phyloP scores from a whole-genome alignment of 2,888 invertebrate genomes.

The Sesia bembeciformis region DNA sequence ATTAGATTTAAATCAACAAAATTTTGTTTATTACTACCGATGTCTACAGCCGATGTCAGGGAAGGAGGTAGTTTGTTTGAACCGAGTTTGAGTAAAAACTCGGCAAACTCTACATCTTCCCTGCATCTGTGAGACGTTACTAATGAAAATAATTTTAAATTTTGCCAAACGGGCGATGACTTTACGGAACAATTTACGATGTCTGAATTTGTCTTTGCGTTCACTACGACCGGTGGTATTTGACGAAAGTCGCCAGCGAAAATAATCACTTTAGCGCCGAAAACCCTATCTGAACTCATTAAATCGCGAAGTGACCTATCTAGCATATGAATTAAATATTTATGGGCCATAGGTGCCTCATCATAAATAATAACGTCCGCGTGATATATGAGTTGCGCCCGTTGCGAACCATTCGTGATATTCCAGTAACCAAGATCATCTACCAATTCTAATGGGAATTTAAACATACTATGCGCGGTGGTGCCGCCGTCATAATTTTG shows the following conservation, averaged over 20 bases:
- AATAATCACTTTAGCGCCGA: conserved; percentile 9
- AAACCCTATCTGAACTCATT: conserved; percentile 4
- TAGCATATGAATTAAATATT: conserved; percentile 4
- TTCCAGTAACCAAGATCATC: conserved; percentile 3
- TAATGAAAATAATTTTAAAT: conserved; percentile 4
- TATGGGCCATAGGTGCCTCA: conserved; percentile 6
- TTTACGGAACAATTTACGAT: conserved; percentile 1
- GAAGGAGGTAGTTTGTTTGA: neutral
- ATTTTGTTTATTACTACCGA: neutral
- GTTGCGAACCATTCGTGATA: neutral
- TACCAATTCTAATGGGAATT: conserved; percentile 1
- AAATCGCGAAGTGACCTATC: conserved; percentile 3
- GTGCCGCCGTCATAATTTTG: conserved; percentile 1
- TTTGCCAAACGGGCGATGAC: conserved; percentile 5
- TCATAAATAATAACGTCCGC: conserved; percentile 3
- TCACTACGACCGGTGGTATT: conserved; percentile 7
- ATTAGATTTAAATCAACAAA: neutral
- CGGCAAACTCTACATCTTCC: neutral
- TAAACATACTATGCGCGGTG: conserved; percentile 4
- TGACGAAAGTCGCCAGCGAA: conserved; percentile 10
- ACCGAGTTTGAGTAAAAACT: neutral
- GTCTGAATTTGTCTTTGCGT: conserved; percentile 2
- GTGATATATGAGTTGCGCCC: conserved; percentile 1
- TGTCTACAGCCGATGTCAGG: neutral
- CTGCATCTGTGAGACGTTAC: conserved; percentile 3